Evolutionary conservation across 2,888 invertebrate species (phyloP).

Genomic region (Opisthograptis luteolata): DNA sequence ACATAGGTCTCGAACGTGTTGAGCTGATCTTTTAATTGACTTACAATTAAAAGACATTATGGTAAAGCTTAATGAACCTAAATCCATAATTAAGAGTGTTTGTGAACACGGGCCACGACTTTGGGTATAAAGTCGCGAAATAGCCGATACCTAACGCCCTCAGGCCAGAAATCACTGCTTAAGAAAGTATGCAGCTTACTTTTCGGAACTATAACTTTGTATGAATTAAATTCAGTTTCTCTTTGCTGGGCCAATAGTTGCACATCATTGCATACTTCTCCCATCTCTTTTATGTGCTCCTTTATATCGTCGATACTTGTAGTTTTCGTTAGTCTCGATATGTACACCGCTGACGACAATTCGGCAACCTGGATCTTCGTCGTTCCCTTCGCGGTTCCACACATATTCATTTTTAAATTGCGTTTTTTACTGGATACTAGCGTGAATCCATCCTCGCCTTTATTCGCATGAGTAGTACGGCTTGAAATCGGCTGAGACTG

Average conservation of each 20-base stretch:
- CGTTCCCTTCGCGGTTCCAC: conserved; percentile 2
- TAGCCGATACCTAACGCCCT: conserved; percentile 1
- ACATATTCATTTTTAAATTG: conserved; percentile 1
- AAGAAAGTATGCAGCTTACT: background rate
- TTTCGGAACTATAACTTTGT: background rate
- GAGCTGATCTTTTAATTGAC: conserved; percentile 11
- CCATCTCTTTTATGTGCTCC: background rate
- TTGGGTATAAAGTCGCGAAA: conserved; percentile 6
- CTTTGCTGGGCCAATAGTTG: background rate
- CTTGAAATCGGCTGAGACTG: background rate
- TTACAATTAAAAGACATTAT: conserved; percentile 21
- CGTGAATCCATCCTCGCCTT: background rate
- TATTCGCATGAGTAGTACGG: background rate
- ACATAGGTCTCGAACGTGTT: conserved; percentile 3
- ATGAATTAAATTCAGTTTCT: conserved; percentile 5
- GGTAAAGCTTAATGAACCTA: background rate
- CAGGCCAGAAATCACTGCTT: background rate
- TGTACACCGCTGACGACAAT: background rate
- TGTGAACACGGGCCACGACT: background rate
- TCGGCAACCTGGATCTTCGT: conserved; percentile 2
- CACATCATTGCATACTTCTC: background rate
- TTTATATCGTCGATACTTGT: background rate
- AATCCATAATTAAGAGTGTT: conserved; percentile 3
- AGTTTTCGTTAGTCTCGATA: conserved; percentile 2
- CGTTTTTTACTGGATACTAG: conserved; percentile 4